Evolutionary conservation across 2,113 vertebrate genomes (phyloP).

Genomic region (Monopterus albus): DNA sequence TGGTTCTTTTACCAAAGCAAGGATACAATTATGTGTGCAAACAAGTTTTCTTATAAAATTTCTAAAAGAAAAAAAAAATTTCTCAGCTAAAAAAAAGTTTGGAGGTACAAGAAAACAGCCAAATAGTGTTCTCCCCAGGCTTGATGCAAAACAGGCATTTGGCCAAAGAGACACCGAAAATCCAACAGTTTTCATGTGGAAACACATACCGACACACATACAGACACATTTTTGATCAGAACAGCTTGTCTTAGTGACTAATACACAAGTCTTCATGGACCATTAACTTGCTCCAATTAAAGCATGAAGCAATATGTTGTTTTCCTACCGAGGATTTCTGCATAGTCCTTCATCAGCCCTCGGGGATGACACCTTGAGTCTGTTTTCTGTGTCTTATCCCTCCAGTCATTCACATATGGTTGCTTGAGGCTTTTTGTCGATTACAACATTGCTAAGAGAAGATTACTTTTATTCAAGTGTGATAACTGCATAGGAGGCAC

Average conservation of each 20-base stretch:
- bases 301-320: conserved; percentile 84
- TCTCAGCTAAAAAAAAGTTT: conserved; percentile 41
- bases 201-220: conserved; percentile 19
- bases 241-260: conserved; percentile 82
- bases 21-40: not conserved
- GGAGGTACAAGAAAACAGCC: conserved; percentile 12
- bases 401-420: conserved; percentile 74
- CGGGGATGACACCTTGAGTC: conserved; percentile 75
- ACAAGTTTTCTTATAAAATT: conserved; percentile 9
- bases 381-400: conserved; percentile 63
- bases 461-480: conserved; percentile 4
- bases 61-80: conserved; percentile 28
- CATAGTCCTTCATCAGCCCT: conserved; percentile 64
- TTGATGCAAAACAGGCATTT: conserved; percentile 45
- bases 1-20: not conserved
- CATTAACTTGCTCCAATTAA: conserved; percentile 83
- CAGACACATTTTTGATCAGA: conserved; percentile 43
- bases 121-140: conserved; percentile 28
- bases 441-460: conserved; percentile 45
- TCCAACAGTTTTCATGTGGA: conserved; percentile 26
- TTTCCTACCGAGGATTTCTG: conserved; percentile 68
- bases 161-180: conserved; percentile 39
- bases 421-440: conserved; percentile 33
- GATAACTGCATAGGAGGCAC: not conserved
- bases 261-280: conserved; percentile 75